Evolutionary conservation across 2,113 vertebrate species (phyloP).

Genomic region (Notothenia rossii): DNA sequence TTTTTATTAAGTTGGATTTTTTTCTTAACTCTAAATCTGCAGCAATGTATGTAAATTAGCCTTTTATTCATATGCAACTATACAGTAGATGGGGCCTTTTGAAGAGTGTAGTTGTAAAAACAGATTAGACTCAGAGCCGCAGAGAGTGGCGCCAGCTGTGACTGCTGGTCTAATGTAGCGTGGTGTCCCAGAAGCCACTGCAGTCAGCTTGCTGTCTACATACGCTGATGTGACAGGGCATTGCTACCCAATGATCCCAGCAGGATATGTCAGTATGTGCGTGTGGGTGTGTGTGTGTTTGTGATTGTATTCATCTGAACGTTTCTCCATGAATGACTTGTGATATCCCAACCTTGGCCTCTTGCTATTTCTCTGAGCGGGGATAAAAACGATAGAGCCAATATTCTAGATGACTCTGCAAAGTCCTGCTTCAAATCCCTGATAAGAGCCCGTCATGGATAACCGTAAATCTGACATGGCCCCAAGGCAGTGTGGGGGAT

Average conservation of each 20-base stretch:
- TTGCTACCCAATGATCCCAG: conserved; percentile 59
- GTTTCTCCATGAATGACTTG: conserved; percentile 44
- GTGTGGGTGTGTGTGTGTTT: conserved; percentile 16
- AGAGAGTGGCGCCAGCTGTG: conserved; percentile 32
- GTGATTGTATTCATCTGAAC: conserved; percentile 38
- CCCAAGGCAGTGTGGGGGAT: conserved; percentile 75
- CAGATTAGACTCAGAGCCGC: neutral
- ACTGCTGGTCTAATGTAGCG: conserved; percentile 45
- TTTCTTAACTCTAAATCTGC: neutral
- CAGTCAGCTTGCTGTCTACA: conserved; percentile 54
- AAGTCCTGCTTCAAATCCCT: conserved; percentile 76
- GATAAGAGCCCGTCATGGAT: conserved; percentile 76
- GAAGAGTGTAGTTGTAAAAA: conserved; percentile 13
- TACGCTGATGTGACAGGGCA: conserved; percentile 38
- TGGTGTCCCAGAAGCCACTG: conserved; percentile 57
- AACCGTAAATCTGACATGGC: conserved; percentile 79
- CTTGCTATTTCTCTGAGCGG: conserved; percentile 58
- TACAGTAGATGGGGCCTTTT: neutral
- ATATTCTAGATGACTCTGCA: conserved; percentile 79
- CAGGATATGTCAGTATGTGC: conserved; percentile 41
- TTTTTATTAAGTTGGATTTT: neutral
- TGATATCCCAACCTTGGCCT: conserved; percentile 64
- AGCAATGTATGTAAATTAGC: neutral
- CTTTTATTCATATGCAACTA: neutral
- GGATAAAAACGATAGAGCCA: conserved; percentile 64